phyloP scores from a whole-genome alignment of 2,888 invertebrate species.

The Morpho deidamia region DNA sequence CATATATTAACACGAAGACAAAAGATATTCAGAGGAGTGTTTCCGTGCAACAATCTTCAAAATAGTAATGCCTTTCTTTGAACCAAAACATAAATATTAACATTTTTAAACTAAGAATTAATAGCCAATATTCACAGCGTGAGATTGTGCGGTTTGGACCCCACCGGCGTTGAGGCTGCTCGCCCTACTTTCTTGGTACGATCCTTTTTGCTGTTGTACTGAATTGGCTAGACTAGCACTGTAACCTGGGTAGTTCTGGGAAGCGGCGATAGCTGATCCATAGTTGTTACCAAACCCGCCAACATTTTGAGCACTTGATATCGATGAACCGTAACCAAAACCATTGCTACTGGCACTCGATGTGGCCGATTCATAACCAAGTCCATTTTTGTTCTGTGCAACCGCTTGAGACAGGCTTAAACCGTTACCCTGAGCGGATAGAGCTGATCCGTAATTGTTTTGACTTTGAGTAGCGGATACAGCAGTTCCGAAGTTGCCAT shows the following conservation, averaged over 20 bases:
- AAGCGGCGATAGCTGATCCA: conserved; percentile 46
- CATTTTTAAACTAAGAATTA: neutral
- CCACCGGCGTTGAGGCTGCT: conserved; percentile 51
- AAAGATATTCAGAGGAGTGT: conserved; percentile 56
- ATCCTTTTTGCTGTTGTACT: conserved; percentile 41
- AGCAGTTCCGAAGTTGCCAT: conserved; percentile 42
- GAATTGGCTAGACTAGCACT: conserved; percentile 50
- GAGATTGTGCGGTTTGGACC: conserved; percentile 49
- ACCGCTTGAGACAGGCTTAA: conserved; percentile 12
- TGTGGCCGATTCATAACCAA: conserved; percentile 30
- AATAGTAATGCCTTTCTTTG: conserved; percentile 38
- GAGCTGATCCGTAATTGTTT: conserved; percentile 39
- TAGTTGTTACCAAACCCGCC: conserved; percentile 31
- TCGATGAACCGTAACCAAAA: conserved; percentile 36
- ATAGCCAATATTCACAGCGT: conserved; percentile 47
- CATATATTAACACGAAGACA: neutral
- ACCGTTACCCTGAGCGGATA: conserved; percentile 36
- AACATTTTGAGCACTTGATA: conserved; percentile 39
- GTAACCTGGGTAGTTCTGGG: conserved; percentile 44
- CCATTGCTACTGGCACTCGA: conserved; percentile 18
- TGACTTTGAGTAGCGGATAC: conserved; percentile 43
- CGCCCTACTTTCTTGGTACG: conserved; percentile 49
- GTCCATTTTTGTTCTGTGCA: conserved; percentile 8
- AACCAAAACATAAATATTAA: conserved; percentile 3
- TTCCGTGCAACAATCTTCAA: conserved; percentile 45